Base-by-base conservation (phyloP, 2,888 invertebrate species). In the Philhelius pedissequus region DNA sequence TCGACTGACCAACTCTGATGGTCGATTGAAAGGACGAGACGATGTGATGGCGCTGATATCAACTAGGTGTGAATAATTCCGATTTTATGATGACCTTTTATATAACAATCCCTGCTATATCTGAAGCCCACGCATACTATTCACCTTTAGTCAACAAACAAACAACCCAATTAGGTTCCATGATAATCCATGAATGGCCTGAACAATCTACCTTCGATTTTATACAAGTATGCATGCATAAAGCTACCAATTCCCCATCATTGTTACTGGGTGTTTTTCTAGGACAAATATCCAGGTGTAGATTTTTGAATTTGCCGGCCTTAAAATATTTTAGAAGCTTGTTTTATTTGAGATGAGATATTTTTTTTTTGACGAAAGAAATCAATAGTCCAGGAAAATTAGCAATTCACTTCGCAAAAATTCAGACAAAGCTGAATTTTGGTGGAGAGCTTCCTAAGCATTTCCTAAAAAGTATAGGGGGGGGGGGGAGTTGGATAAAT, bases 131-230 rank as follows among this genome's bases (percentile, higher is more conserved):
- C 52, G 40, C 68, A 64, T 54, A 50, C 38, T 11, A 38, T 38
- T 54, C 56, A 74, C 79, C 78, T 83, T 83, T 45, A 69, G 66
- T 79, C 79, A 83, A 78, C 74, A 79, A n/a, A 79, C 66, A 83
- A 79, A 74, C 83, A 79, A 64, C 69, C 79, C 69, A 74, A 83
- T 79, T 82, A 82, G 77, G 73, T 82, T 62, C 62, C 71, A 48
- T 66, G 73, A 73, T 77, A 73, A 82, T 77, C 71, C 68, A 22
- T n/a, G 43, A n/a, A 78, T 56, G 11, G 27, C 56, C 56, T n/a
- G 13, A 8, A 56, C 58, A 58, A 22, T 8, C 60, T 40, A n/a
- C 38, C 25, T 60, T 20, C n/a, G 2, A 15, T 2, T n/a, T 11
- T 52, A 52, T 52, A 22, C 6, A 54, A n/a, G 9, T 9, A 11